A percentile compares a stretch with the other conserved stretches of the same genome.
These are phyloP conservation scores for Parambassis ranga DNA, from an alignment of 2,797 vertebrate genomes.

Conservation along the genomic window DNA sequence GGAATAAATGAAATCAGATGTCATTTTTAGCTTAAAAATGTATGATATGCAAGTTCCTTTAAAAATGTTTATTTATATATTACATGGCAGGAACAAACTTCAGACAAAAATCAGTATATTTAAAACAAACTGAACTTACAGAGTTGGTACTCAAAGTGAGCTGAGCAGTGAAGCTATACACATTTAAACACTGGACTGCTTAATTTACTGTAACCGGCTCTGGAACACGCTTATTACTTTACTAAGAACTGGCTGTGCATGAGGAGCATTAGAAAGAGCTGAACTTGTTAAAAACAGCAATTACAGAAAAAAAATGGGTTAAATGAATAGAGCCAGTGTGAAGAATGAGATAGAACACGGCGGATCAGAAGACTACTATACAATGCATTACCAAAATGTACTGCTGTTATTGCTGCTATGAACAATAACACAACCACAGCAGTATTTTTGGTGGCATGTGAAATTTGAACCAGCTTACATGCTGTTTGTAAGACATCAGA, in stretches of 20 bases:
- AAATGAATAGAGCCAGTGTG: background rate
- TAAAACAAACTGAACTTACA: background rate
- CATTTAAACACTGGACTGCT: background rate
- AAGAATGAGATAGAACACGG: background rate
- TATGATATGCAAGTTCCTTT: background rate
- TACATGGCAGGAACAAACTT: background rate
- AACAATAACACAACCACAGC: no score
- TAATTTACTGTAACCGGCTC: slow-evolving; percentile 16
- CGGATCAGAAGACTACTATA: background rate
- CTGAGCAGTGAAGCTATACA: background rate
- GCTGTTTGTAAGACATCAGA: no score
- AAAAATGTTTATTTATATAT: background rate
- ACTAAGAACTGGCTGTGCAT: background rate
- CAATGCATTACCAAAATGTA: no score
- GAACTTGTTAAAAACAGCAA: slow-evolving; percentile 4
- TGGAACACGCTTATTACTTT: slow-evolving; percentile 14
- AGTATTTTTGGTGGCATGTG: no score
- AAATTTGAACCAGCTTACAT: no score
- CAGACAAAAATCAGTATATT: no score
- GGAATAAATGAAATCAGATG: background rate
- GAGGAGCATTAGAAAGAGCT: background rate
- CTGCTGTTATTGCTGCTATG: no score
- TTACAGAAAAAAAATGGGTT: background rate
- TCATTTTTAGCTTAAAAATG: background rate
- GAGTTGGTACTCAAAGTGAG: background rate